Conservation (phyloP, 2,888 invertebrate species). For the Coenonympha glycerion region DNA sequence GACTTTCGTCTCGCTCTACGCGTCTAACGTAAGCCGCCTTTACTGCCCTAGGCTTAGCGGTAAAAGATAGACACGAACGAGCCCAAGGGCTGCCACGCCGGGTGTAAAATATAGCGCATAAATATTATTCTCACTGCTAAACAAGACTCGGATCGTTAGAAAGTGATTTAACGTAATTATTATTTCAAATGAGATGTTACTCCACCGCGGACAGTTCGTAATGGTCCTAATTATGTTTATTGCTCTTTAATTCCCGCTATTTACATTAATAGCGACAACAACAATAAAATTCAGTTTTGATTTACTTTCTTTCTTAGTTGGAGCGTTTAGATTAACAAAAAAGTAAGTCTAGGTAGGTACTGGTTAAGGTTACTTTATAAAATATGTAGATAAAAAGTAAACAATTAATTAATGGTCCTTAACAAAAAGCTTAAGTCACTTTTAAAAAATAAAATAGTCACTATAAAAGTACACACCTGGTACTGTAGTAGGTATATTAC, state of each 20-base stretch:
- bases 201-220: slow-evolving; percentile 11
- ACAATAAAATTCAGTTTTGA: not conserved
- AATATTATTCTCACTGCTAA: slow-evolving; percentile 52
- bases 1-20: slow-evolving; percentile 50
- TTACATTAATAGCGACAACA: slow-evolving; percentile 1
- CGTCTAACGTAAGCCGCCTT: slow-evolving; percentile 65
- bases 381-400: too few species aligned
- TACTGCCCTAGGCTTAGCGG: slow-evolving; percentile 73
- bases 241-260: slow-evolving; percentile 4
- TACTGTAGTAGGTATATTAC: too few species aligned
- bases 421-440: too few species aligned
- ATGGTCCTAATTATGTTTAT: slow-evolving; percentile 10
- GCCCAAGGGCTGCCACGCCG: slow-evolving; percentile 51
- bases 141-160: slow-evolving; percentile 47
- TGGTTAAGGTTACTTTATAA: too few species aligned
- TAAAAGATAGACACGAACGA: slow-evolving; percentile 70
- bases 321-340: too few species aligned
- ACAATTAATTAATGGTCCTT: too few species aligned
- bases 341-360: too few species aligned
- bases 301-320: not conserved
- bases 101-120: slow-evolving; percentile 25
- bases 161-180: slow-evolving; percentile 47
- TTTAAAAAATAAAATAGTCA: too few species aligned
- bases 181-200: slow-evolving; percentile 42
- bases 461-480: too few species aligned